Conservation (phyloP, 2,888 invertebrate species). For the Thera obeliscata region DNA sequence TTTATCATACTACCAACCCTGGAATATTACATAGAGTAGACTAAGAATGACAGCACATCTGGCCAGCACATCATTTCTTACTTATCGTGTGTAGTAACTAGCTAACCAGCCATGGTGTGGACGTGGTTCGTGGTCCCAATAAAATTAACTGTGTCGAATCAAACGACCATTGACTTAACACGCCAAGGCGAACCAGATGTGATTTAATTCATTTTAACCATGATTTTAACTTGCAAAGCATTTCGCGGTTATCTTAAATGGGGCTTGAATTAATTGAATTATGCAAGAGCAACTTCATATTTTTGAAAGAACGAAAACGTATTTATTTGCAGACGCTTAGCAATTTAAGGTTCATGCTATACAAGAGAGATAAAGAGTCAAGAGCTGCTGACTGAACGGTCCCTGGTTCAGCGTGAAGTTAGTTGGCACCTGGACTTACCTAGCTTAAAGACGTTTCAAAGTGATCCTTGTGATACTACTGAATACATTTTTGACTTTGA, state of each 20-base stretch:
- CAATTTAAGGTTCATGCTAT: too few species aligned
- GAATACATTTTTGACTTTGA: too few species aligned
- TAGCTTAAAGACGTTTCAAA: too few species aligned
- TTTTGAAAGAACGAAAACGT: too few species aligned
- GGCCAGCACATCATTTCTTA: not conserved
- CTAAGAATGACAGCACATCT: not conserved
- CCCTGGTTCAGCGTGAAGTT: too few species aligned
- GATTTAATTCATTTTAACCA: constrained; percentile 21
- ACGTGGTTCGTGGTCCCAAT: constrained; percentile 22
- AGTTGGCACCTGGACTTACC: too few species aligned
- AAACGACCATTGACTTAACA: constrained; percentile 19
- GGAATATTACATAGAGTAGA: not conserved
- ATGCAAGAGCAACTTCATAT: too few species aligned
- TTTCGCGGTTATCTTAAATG: not conserved
- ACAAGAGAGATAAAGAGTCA: too few species aligned
- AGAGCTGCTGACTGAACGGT: too few species aligned
- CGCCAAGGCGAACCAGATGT: constrained; percentile 12
- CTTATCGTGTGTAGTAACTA: constrained; percentile 26
- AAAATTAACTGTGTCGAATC: constrained; percentile 26
- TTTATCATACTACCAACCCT: too few species aligned
- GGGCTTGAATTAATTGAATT: not conserved
- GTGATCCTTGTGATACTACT: too few species aligned
- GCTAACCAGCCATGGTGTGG: constrained; percentile 24
- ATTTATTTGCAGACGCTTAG: too few species aligned
- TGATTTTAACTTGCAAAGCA: constrained; percentile 1